A percentile compares a stretch with the other conserved stretches of the same genome.
phyloP scores from a whole-genome alignment of 2,888 invertebrate genomes.

The Nyleta sp. region DNA sequence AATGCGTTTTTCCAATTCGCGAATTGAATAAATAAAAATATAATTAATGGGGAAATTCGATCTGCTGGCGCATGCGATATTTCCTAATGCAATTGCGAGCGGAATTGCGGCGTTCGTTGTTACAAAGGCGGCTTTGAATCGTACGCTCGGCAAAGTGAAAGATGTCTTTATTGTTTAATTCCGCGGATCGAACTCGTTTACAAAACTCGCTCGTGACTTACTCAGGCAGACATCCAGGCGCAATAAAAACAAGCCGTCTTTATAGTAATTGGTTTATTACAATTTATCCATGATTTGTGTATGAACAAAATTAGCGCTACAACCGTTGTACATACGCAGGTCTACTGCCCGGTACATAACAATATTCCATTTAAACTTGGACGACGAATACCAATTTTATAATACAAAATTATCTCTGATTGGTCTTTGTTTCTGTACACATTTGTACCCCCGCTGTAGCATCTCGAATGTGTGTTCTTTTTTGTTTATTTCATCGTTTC shows the following conservation, averaged over 20 bases:
- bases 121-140: conserved; percentile 32
- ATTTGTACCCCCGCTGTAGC: conserved; percentile 70
- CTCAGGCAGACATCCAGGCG: conserved; percentile 29
- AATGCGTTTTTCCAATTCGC: too few relatives aligned
- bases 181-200: conserved; percentile 47
- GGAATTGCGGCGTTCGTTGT: conserved; percentile 26
- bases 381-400: conserved; percentile 72
- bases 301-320: conserved; percentile 77
- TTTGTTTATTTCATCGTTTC: conserved; percentile 17
- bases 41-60: conserved; percentile 19
- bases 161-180: conserved; percentile 47
- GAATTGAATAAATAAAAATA: conserved; percentile 21
- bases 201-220: conserved; percentile 38
- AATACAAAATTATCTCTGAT: conserved; percentile 71
- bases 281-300: conserved; percentile 75
- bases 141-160: conserved; percentile 35
- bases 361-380: conserved; percentile 68
- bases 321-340: conserved; percentile 68
- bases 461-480: conserved; percentile 60
- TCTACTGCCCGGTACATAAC: conserved; percentile 69
- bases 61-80: conserved; percentile 1
- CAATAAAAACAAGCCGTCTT: conserved; percentile 47
- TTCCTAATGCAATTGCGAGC: conserved; percentile 26
- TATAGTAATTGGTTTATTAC: conserved; percentile 78
- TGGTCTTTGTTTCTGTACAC: conserved; percentile 72